Evolutionary conservation across 2,113 vertebrate genomes (phyloP), one percentile per base, ranked within the genome.

Genomic region (Conger conger): DNA sequence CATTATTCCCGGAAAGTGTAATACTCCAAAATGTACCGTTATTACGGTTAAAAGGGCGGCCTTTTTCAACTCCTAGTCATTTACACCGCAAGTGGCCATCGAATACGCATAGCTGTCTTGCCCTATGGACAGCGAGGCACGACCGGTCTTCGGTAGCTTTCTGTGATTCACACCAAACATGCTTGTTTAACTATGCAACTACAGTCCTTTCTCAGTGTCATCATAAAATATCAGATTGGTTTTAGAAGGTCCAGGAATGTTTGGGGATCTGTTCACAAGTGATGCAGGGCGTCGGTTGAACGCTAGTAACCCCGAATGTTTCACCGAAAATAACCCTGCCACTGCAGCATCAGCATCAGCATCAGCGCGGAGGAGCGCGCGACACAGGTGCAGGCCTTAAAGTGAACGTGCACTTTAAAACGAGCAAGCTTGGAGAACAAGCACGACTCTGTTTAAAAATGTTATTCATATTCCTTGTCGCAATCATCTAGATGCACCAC

Each of bases 291-390:
- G 89, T 90, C 81, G 87, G 82, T 92, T 95, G 95, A 95, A 95
- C 95, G 94, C 85, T 80, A 95, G 94, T 96, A 94, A 96, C 95
- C 95, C 89, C 93, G 89, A 8, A 79, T 83, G 85, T 89, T 94
- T 93, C 93, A 94, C 94, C 93, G 94, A 94, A 94, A 95, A 94
- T 95, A 96, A 95, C 94, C 94, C 94, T 88, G 90, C 90, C 94
- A 95, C 95, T 96, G 95, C 95, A 96, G 94, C 94, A 95, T 94
- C 94, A 95, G 94, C 94, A 95, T 94, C 94, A 95, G 90, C 91
- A 92, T 92, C 90, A 93, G 93, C 94, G 94, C 15, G 18, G 36
- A 37, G 36, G 78, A 23, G 36, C 17, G 37, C 50, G 78, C 68
- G 20, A 40, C 80, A 42, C 93, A 95, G 92, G 92, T 93, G 95